Base-by-base conservation (phyloP, 2,113 vertebrate species). In the Desmodus rotundus region DNA sequence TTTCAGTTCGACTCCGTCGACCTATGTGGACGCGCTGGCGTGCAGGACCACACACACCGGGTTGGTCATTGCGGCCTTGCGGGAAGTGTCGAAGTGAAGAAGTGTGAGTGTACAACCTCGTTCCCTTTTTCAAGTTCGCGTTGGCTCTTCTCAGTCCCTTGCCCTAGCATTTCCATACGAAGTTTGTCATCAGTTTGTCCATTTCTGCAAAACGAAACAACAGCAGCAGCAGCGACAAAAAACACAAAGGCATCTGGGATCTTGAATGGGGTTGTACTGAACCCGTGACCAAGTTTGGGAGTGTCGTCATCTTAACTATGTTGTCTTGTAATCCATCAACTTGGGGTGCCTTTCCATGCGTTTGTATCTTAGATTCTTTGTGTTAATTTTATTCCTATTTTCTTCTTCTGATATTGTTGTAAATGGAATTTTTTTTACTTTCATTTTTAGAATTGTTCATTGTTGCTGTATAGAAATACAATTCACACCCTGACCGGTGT, bases 1-100 rank as follows among this genome's bases (percentile, higher is more conserved):
- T 61, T 61, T 61, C 58, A 4, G 1, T 26, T 61, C 58, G 26
- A 28, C 58, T 61, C 24, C 58, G 4, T 12, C 28, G 58, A 28
- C 4, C 26, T 26, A 4, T 12, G 11, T 9, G 12, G 58, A 28
- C 22, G 12, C 58, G 0, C 58, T 4, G 58, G 26, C 58, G 1
- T 28, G 0, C 1, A 28, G 26, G 3, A 22, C 58, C 24, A 12
- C 58, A 61, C 26, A 3, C 58, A 61, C 26, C 2, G 24, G 1
- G 10, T 5, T 12, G 58, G 58, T 61, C 26, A 4, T 5, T 26
- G 26, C 11, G 17, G 56, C 56, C 24, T 58, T 24, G 56, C 56
- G 0, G 56, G 26, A 11, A 11, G 58, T 9, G 26, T 61, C 13
- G 24, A 28, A 61, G 5, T 61, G 58, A 12, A 12, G 10, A 61